Conservation (phyloP, 2,113 vertebrate species). For the Labrus mixtus region DNA sequence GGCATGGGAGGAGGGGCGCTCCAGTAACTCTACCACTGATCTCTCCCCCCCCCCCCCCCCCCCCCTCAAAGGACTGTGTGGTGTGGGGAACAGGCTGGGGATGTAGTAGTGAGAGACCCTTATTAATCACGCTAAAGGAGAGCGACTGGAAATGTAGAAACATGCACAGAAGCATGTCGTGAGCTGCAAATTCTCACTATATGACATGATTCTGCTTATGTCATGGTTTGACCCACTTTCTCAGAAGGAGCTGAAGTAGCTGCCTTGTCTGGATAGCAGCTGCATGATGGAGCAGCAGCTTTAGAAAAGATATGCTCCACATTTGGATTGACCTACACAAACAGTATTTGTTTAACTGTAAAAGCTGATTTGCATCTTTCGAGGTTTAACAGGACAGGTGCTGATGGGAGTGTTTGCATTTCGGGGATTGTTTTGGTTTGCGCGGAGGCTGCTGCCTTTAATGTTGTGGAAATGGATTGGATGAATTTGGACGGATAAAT, state of each 20-base stretch:
- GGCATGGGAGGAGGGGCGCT: slow-evolving; percentile 81
- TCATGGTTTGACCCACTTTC: slow-evolving; percentile 36
- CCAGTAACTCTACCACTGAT: slow-evolving; percentile 51
- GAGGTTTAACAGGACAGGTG: slow-evolving; percentile 15
- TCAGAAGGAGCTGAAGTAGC: not conserved
- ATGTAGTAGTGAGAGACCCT: slow-evolving; percentile 55
- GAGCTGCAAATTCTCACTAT: not conserved
- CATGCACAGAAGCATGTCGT: not conserved
- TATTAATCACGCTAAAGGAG: slow-evolving; percentile 35
- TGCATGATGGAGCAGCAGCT: not conserved
- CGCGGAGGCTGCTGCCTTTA: slow-evolving; percentile 24
- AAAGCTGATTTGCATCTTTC: not conserved
- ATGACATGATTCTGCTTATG: not conserved
- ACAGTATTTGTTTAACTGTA: not conserved
- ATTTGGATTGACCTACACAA: not conserved
- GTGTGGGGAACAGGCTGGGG: slow-evolving; percentile 48
- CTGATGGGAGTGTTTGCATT: not conserved
- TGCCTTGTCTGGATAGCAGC: not conserved
- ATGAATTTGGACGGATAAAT: not conserved
- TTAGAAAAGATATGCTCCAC: no score
- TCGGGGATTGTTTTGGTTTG: slow-evolving; percentile 35
- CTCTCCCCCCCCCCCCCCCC: not conserved
- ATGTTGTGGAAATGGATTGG: no score
- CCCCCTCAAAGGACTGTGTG: slow-evolving; percentile 41
- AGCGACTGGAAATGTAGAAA: not conserved